Conservation (phyloP, 2,797 vertebrate genomes). For the Anableps anableps region DNA sequence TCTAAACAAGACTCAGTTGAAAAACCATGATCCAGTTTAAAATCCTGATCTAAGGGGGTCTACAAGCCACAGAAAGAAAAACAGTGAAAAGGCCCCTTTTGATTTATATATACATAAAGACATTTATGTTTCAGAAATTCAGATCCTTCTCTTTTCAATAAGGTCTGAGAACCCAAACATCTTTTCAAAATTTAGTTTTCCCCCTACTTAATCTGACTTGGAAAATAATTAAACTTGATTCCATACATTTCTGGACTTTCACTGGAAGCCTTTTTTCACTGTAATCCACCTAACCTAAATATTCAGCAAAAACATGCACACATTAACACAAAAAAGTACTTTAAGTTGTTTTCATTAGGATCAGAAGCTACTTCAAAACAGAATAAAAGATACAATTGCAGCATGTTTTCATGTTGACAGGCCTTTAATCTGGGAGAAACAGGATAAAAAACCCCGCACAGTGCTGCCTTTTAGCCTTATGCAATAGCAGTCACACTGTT, state of each 20-base stretch:
- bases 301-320: not conserved
- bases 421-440: constrained; percentile 35
- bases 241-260: not conserved
- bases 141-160: not conserved
- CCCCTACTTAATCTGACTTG: not conserved
- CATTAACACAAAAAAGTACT: not conserved
- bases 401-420: constrained; percentile 28
- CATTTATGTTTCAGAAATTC: not conserved
- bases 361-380: not conserved
- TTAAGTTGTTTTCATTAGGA: not conserved
- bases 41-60: not conserved
- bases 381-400: not conserved
- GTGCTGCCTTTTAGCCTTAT: constrained; percentile 56
- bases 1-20: not conserved
- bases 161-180: not conserved
- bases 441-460: constrained; percentile 35
- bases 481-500: constrained; percentile 67
- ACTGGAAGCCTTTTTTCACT: not conserved
- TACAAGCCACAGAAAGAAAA: too few relatives aligned
- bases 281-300: not conserved
- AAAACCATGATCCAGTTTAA: not conserved
- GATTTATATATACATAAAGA: not conserved
- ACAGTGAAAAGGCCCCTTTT: not conserved
- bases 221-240: not conserved
- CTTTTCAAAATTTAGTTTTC: not conserved